Percentiles rank a stretch among this genome's conserved stretches.
Evolutionary conservation across 1,140 invertebrate species (phyloP).

Genomic region (Nilaparvata lugens): DNA sequence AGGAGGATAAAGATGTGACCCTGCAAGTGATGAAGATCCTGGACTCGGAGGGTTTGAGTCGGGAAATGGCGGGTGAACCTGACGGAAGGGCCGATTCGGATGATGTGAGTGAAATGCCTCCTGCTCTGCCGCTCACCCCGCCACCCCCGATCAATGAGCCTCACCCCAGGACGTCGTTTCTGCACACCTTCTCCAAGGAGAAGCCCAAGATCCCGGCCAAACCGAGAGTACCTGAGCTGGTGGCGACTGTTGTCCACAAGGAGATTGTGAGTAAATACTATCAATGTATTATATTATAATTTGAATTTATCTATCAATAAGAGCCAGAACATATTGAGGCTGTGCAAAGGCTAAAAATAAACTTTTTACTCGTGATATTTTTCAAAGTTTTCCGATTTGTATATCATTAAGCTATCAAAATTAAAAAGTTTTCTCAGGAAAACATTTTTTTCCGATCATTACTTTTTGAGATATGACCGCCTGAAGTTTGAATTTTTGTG

Average conservation of each 20-base stretch:
- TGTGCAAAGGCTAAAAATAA: too few species aligned
- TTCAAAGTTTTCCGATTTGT: too few species aligned
- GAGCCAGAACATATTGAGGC: too few species aligned
- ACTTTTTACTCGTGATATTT: too few species aligned
- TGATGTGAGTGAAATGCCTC: conserved; percentile 43
- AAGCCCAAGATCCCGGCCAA: conserved; percentile 56
- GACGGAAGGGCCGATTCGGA: conserved; percentile 71
- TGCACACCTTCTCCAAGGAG: conserved; percentile 47
- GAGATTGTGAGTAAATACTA: conserved; percentile 28
- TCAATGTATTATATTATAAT: too few species aligned
- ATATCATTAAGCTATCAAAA: too few species aligned
- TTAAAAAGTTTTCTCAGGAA: too few species aligned
- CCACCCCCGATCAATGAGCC: conserved; percentile 18
- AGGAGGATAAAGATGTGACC: conserved; percentile 12
- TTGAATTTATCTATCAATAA: too few species aligned
- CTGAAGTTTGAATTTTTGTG: too few species aligned
- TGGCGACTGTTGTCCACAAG: background rate
- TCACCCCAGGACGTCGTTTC: conserved; percentile 52
- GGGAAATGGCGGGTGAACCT: conserved; percentile 68
- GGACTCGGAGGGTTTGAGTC: conserved; percentile 33
- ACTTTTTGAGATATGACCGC: too few species aligned
- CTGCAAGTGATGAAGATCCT: conserved; percentile 18
- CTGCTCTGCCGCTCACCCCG: conserved; percentile 26
- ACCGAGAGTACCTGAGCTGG: conserved; percentile 31
- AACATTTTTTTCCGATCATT: too few species aligned